Base-by-base conservation (phyloP, 2,888 invertebrate species). In the Pilophorus perplexus region DNA sequence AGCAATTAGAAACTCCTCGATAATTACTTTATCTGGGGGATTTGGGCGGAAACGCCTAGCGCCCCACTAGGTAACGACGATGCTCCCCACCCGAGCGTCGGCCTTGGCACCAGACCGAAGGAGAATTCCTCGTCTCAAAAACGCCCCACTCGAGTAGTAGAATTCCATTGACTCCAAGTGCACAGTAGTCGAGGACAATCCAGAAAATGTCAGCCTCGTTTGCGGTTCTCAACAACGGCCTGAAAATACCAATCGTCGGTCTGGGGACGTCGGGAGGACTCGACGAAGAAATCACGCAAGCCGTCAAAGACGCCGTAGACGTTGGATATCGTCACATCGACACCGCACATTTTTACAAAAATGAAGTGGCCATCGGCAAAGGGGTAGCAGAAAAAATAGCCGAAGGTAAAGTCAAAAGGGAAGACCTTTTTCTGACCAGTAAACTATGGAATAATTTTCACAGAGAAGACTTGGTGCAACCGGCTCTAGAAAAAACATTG, bases 291-390 rank as follows among this genome's bases (percentile, higher is more conserved):
- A 85, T 84, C 0, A 80, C 80, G 0, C 83, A 85, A 71, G 86
- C 86, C 0, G 81, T 89, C 2, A 83, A 84, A 66, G 82, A 85
- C 73, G 90, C 90, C 2, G 85, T 90, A 60, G 86, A 88, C 72
- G 77, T 83, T 42, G 90, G 90, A 0, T 91, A 90, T 74, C 81
- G 89, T 0, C 87, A 88, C 74, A 81, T 91, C 66, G 91, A 91
- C 74, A 85, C 89, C 66, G 86, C 87, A 10, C 82, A 82, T 71
- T 77, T 84, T 8, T 91, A 91, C 74, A 79, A 82, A 12, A 84
- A 88, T 27, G 88, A 88, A 73, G 82, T 84, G 2, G 87, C 88
- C 75, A 82, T 90, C 0, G 90, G 89, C 0, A 77, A 77, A 22
- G 85, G 84, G 0, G 74, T 89, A n/a, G 77, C 80, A 14, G 78